A percentile compares a stretch with the other conserved stretches of the same genome.
phyloP scores from a whole-genome alignment of 1,140 invertebrate species.

The Pseudomyrmex dendroicus region DNA sequence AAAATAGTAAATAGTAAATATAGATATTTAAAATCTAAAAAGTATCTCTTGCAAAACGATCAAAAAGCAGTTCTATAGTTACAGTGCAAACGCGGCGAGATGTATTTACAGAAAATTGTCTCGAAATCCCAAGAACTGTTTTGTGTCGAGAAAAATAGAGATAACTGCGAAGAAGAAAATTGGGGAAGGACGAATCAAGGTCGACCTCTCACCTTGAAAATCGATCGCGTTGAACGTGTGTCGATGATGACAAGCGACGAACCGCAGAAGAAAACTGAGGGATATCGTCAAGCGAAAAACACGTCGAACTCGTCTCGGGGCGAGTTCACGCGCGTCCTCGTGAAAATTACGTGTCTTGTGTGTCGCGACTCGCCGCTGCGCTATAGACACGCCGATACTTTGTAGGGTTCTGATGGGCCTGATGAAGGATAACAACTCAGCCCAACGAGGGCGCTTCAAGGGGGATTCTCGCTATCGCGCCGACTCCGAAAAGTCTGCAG shows the following conservation, averaged over 20 bases:
- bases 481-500: constrained; percentile 75
- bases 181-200: constrained; percentile 38
- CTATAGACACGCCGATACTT: constrained; percentile 57
- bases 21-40: too few relatives aligned
- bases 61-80: too few relatives aligned
- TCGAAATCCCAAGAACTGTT: neutral
- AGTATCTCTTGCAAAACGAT: too few relatives aligned
- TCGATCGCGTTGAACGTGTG: constrained; percentile 33
- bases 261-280: neutral
- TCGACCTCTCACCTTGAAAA: constrained; percentile 57
- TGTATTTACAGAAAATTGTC: neutral
- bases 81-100: too few relatives aligned
- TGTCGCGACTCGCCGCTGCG: neutral
- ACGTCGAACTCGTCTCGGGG: neutral
- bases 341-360: constrained; percentile 24
- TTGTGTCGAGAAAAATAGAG: neutral
- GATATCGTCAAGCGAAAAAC: neutral
- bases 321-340: neutral
- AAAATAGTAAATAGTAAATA: too few relatives aligned
- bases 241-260: neutral
- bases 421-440: constrained; percentile 53
- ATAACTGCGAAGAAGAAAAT: neutral
- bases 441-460: constrained; percentile 75
- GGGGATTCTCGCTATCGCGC: constrained; percentile 72
- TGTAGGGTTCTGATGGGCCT: constrained; percentile 70